These are phyloP conservation scores for Drosophila murphyi DNA, from an alignment of 1,140 invertebrate genomes.

Conservation along the genomic window DNA sequence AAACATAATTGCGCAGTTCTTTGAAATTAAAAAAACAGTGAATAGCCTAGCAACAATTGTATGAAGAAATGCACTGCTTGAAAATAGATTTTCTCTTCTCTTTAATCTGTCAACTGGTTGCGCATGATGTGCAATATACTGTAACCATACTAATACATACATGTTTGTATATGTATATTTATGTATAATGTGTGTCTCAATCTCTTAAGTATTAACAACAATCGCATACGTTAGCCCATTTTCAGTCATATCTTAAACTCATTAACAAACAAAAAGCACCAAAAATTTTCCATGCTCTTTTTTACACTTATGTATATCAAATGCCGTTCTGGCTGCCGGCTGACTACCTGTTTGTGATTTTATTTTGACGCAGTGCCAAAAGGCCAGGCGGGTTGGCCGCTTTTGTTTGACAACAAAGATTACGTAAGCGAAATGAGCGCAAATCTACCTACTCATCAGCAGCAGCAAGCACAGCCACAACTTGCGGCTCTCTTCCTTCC, in stretches of 20 bases:
- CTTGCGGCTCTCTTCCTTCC: neutral
- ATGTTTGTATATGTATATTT: no score
- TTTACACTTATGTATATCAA: constrained; percentile 28
- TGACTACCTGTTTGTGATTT: constrained; percentile 57
- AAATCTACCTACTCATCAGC: constrained; percentile 6
- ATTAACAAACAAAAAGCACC: constrained; percentile 2
- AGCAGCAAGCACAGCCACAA: constrained; percentile 11
- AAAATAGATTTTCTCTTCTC: no score
- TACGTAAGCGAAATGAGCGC: constrained; percentile 57
- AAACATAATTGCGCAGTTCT: constrained; percentile 56
- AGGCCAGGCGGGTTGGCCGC: constrained; percentile 30
- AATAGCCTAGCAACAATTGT: constrained; percentile 53
- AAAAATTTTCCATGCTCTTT: neutral
- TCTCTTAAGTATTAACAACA: no score
- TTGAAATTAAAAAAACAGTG: constrained; percentile 26
- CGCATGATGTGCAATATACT: no score
- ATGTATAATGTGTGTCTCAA: no score
- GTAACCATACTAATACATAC: no score
- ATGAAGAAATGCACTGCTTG: neutral
- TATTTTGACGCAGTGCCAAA: constrained; percentile 52
- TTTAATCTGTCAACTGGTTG: no score
- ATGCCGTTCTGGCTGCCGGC: constrained; percentile 39
- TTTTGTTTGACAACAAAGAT: constrained; percentile 79
- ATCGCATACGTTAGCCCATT: neutral
- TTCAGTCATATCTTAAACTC: neutral